phyloP scores from a whole-genome alignment of 2,113 vertebrate genomes.

The Apteryx mantelli region DNA sequence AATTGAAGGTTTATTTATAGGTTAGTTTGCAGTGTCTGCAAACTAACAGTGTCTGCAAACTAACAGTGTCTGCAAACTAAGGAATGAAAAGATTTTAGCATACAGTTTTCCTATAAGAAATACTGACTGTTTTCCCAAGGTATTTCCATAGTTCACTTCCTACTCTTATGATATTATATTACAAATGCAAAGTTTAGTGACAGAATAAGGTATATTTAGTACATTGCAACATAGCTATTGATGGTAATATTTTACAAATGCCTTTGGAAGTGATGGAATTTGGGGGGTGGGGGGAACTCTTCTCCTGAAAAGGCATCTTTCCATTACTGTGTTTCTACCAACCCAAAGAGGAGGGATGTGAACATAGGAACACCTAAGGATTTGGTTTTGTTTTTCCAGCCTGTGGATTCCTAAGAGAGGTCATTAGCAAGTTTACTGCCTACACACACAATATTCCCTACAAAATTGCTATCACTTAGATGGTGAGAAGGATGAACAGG shows the following conservation, averaged over 20 bases:
- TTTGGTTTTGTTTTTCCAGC: background rate
- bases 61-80: background rate
- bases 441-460: background rate
- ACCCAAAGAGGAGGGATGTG: background rate
- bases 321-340: background rate
- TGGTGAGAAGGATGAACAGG: accelerated
- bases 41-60: background rate
- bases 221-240: background rate
- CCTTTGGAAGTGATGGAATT: background rate
- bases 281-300: background rate
- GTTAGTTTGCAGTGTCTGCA: background rate
- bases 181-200: background rate
- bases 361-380: background rate
- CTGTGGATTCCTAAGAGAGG: background rate
- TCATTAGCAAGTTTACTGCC: background rate
- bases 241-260: background rate
- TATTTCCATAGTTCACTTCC: background rate
- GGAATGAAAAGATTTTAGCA: background rate
- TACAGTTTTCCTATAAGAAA: background rate
- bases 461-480: background rate
- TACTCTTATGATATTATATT: background rate
- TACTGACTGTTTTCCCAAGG: background rate
- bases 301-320: background rate
- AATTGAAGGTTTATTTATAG: background rate
- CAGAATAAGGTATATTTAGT: background rate